Conservation (phyloP, 2,888 invertebrate genomes). For the Odontocolon sp. region DNA sequence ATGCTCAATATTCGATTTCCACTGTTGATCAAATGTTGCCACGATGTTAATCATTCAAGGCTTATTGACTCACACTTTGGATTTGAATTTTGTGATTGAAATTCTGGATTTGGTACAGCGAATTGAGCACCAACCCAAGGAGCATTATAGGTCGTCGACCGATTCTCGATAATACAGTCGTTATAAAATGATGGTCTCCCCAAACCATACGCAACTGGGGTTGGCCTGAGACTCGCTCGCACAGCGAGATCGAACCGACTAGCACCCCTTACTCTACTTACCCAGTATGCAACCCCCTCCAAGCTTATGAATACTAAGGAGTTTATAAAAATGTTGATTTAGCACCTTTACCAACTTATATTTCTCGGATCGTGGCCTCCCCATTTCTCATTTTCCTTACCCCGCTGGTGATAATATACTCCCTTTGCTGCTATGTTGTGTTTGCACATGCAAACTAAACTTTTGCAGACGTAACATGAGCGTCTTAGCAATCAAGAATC, state of each 20-base stretch:
- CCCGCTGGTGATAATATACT: slow-evolving; percentile 6
- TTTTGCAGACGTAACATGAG: slow-evolving; percentile 36
- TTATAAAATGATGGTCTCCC: slow-evolving; percentile 69
- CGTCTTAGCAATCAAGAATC: too few species aligned
- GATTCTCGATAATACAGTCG: slow-evolving; percentile 73
- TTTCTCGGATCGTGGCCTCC: slow-evolving; percentile 47
- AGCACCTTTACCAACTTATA: slow-evolving; percentile 74
- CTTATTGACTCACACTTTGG: neutral
- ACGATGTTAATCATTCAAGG: slow-evolving; percentile 6
- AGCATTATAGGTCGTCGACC: slow-evolving; percentile 10
- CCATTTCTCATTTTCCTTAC: slow-evolving; percentile 43
- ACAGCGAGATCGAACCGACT: slow-evolving; percentile 48
- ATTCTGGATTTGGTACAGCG: slow-evolving; percentile 23
- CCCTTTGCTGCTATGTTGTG: slow-evolving; percentile 38
- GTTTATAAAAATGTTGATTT: slow-evolving; percentile 81
- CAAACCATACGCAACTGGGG: neutral
- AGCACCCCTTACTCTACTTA: neutral
- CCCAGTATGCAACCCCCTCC: slow-evolving; percentile 61
- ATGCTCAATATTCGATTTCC: too few species aligned
- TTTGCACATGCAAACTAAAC: neutral
- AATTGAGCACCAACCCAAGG: slow-evolving; percentile 11
- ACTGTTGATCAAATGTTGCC: neutral
- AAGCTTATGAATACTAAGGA: slow-evolving; percentile 79
- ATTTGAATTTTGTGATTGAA: slow-evolving; percentile 12
- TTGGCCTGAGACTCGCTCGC: slow-evolving; percentile 2